A percentile compares a stretch with the other conserved stretches of the same genome.
phyloP scores from a whole-genome alignment of 2,113 vertebrate species.

The Dolichotis patagonum region DNA sequence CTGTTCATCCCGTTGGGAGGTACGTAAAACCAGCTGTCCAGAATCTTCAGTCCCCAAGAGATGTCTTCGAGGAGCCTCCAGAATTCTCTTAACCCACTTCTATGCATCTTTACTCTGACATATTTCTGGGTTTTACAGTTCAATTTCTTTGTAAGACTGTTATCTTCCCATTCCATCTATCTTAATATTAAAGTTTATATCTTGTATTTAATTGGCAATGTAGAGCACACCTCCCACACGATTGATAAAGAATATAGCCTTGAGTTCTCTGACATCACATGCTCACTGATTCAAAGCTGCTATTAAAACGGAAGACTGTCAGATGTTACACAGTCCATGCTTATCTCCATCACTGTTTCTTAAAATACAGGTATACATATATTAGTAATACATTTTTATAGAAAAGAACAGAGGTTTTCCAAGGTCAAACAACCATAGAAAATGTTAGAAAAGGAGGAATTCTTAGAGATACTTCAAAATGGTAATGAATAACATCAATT shows the following conservation, averaged over 20 bases:
- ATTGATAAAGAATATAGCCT: not conserved
- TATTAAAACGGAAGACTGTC: not conserved
- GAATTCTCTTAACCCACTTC: not conserved
- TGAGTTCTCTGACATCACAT: not conserved
- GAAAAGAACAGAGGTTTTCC: not conserved
- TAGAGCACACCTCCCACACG: not conserved
- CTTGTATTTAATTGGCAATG: constrained; percentile 20
- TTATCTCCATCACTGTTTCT: not conserved
- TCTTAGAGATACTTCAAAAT: constrained; percentile 28
- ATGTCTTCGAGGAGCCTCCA: not conserved
- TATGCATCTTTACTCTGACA: not conserved
- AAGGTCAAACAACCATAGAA: not conserved
- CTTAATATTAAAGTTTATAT: not conserved
- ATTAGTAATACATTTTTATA: not conserved
- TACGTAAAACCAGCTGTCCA: not conserved
- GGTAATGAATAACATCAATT: not conserved
- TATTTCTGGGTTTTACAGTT: not conserved
- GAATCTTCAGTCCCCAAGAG: not conserved
- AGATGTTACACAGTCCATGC: not conserved
- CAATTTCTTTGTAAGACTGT: not conserved
- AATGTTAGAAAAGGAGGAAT: not conserved
- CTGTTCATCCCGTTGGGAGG: not conserved
- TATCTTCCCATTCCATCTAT: not conserved
- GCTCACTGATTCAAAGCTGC: not conserved
- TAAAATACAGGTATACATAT: not conserved